Conservation (phyloP, 1,140 invertebrate species). For the Drosophila eugracilis region DNA sequence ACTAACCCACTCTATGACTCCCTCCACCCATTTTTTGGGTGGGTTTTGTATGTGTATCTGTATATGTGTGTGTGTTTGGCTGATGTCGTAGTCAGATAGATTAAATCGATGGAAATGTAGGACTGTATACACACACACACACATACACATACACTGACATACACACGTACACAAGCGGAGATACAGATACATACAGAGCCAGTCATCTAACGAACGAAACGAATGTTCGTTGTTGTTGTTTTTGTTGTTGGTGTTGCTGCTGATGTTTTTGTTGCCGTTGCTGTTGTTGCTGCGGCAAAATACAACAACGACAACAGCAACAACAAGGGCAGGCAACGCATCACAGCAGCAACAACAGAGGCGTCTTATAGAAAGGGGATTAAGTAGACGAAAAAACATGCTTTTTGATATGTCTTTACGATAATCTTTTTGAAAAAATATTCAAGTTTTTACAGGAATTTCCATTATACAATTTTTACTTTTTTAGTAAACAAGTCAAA, state of each 20-base stretch:
- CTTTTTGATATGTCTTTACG: no score
- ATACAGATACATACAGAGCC: conserved; percentile 54
- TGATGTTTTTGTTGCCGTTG: conserved; percentile 4
- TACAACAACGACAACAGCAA: conserved; percentile 72
- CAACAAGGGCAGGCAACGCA: conserved; percentile 69
- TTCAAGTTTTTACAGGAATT: background rate
- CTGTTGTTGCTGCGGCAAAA: conserved; percentile 68
- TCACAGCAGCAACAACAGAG: conserved; percentile 69
- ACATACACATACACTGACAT: conserved; percentile 14
- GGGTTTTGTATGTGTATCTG: conserved; percentile 50
- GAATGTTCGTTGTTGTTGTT: conserved; percentile 48
- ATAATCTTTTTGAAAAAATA: background rate
- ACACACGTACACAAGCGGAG: conserved; percentile 29
- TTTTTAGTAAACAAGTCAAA: no score
- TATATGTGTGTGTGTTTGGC: conserved; percentile 64
- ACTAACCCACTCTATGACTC: conserved; percentile 29
- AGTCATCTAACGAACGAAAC: conserved; percentile 81
- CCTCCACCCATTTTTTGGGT: conserved; percentile 69
- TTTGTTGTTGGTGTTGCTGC: no score
- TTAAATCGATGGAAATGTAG: conserved; percentile 83
- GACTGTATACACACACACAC: conserved; percentile 71
- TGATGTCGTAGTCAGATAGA: conserved; percentile 83
- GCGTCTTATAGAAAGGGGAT: conserved; percentile 11
- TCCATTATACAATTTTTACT: no score
- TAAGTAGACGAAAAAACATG: no score